Percentiles rank a stretch among this genome's conserved stretches.
These are phyloP conservation scores for Scylla paramamosain DNA, from an alignment of 1,140 invertebrate genomes.

Conservation along the genomic window DNA sequence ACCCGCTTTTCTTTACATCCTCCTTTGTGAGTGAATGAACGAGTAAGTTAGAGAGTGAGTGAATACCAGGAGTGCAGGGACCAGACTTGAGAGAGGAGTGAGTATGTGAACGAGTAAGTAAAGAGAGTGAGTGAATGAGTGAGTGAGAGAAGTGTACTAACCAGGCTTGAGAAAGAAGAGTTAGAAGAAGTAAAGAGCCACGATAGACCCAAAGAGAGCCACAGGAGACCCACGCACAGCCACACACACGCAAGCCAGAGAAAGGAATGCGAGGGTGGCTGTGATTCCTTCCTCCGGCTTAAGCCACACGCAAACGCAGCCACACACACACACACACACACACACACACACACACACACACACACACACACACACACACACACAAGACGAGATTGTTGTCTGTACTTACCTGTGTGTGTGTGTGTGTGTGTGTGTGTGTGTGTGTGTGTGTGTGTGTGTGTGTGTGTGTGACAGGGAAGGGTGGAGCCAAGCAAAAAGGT, in stretches of 20 bases:
- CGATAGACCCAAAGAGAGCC: too few species aligned
- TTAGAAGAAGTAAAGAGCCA: background rate
- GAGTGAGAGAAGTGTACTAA: background rate
- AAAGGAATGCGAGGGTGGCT: too few species aligned
- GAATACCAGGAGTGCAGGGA: background rate
- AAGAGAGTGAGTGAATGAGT: slow-evolving; percentile 23
- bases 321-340: too few species aligned
- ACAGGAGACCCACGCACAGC: too few species aligned
- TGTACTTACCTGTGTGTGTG: background rate
- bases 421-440: background rate
- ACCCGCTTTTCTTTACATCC: too few species aligned
- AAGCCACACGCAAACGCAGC: too few species aligned
- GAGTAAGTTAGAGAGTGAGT: background rate
- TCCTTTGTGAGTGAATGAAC: too few species aligned
- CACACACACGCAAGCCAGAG: too few species aligned
- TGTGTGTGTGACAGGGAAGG: background rate
- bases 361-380: too few species aligned
- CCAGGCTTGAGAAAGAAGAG: background rate
- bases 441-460: background rate
- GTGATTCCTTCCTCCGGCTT: too few species aligned
- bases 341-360: too few species aligned
- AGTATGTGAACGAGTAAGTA: background rate
- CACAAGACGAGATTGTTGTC: background rate
- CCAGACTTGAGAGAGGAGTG: background rate
- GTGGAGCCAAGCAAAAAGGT: background rate